A percentile compares a stretch with the other conserved stretches of the same genome.
phyloP scores from a whole-genome alignment of 2,113 vertebrate species.

The Pterocles gutturalis region DNA sequence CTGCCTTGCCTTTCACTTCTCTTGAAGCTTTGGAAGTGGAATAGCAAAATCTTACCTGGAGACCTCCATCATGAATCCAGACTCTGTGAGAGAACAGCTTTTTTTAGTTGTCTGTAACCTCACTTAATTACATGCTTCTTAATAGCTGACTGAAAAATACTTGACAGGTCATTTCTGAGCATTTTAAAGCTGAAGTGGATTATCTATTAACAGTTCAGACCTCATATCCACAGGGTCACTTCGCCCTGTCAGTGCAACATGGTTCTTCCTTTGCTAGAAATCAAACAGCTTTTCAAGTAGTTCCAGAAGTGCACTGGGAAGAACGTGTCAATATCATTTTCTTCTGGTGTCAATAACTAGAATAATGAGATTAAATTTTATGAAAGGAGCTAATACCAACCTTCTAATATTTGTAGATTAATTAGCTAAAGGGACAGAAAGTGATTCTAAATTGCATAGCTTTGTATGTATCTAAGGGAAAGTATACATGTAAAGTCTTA shows the following conservation, averaged over 20 bases:
- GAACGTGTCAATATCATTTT: background rate
- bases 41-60: background rate
- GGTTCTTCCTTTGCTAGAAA: background rate
- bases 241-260: background rate
- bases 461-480: background rate
- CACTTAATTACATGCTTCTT: background rate
- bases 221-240: background rate
- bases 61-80: background rate
- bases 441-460: background rate
- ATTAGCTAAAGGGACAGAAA: background rate
- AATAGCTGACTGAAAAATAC: background rate
- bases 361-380: background rate
- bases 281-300: background rate
- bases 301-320: background rate
- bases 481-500: background rate
- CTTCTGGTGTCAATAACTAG: background rate
- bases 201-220: background rate
- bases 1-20: background rate
- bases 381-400: background rate
- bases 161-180: background rate
- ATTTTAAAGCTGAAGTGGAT: background rate
- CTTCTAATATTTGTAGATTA: background rate
- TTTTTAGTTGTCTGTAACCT: background rate
- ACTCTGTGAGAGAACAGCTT: background rate
- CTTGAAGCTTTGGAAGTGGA: background rate